These are phyloP conservation scores for Andricus grossulariae DNA, from an alignment of 1,140 invertebrate genomes.

Conservation along the genomic window DNA sequence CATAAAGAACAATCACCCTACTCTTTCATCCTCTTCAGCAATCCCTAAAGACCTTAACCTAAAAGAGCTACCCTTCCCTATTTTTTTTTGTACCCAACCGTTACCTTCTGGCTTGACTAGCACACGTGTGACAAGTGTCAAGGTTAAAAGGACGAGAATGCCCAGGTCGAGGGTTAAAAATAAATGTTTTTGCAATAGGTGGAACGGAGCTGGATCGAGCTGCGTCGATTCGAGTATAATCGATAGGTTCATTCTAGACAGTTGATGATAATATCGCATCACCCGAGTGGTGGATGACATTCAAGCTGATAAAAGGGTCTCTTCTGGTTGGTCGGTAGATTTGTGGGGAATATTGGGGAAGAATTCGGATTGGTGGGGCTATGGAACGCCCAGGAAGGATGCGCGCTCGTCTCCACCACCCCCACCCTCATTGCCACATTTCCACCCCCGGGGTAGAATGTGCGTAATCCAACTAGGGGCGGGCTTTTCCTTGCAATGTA, in stretches of 20 bases:
- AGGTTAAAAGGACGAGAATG: slow-evolving; percentile 13
- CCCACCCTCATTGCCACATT: slow-evolving; percentile 43
- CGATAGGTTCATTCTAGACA: slow-evolving; percentile 3
- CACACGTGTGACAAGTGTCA: slow-evolving; percentile 15
- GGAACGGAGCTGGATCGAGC: slow-evolving; percentile 13
- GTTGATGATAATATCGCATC: slow-evolving; percentile 56
- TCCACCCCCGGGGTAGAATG: slow-evolving; percentile 58
- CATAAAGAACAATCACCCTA: too few species aligned
- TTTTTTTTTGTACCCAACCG: neutral
- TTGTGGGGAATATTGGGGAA: slow-evolving; percentile 45
- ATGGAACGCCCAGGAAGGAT: slow-evolving; percentile 75
- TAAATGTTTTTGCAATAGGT: neutral
- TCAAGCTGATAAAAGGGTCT: slow-evolving; percentile 57
- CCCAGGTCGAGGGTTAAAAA: neutral
- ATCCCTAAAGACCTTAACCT: too few species aligned
- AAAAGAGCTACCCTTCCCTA: neutral
- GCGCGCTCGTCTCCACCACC: slow-evolving; percentile 65
- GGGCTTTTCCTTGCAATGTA: slow-evolving; percentile 10
- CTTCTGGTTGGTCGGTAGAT: slow-evolving; percentile 57
- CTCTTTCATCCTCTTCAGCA: too few species aligned
- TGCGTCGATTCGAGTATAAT: slow-evolving; percentile 5
- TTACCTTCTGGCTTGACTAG: neutral
- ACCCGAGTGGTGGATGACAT: slow-evolving; percentile 62
- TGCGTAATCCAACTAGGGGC: slow-evolving; percentile 67
- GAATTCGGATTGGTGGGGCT: slow-evolving; percentile 58